Conservation (phyloP, 2,113 vertebrate genomes). For the Carassius carassius region DNA sequence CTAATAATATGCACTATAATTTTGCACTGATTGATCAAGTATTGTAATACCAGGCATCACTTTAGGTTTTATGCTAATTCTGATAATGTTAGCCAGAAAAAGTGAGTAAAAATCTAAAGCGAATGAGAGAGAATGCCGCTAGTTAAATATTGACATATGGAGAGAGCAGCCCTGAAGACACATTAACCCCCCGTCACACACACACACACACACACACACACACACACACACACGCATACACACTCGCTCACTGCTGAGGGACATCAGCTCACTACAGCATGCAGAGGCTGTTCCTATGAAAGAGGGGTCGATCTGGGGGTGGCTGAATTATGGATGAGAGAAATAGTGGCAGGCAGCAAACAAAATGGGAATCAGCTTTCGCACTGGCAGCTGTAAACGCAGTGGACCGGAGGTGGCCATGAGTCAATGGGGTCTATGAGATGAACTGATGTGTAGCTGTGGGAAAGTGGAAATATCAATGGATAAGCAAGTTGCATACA, state of each 20-base stretch:
- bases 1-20: background rate
- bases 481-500: background rate
- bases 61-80: background rate
- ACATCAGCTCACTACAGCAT: constrained; percentile 51
- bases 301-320: constrained; percentile 63
- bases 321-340: constrained; percentile 71
- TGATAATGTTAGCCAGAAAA: background rate
- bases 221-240: constrained; percentile 16
- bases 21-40: background rate
- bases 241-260: constrained; percentile 42
- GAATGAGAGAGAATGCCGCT: constrained; percentile 10
- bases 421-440: constrained; percentile 41
- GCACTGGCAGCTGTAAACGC: constrained; percentile 1
- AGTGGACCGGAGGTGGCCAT: background rate
- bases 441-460: constrained; percentile 23
- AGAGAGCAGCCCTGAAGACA: constrained; percentile 44
- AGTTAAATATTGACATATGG: constrained; percentile 67
- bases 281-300: constrained; percentile 48
- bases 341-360: constrained; percentile 56
- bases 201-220: constrained; percentile 13
- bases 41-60: background rate
- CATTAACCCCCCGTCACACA: constrained; percentile 43
- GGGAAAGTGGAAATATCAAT: background rate
- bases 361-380: constrained; percentile 49
- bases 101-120: background rate